Base-by-base conservation (phyloP, 2,797 vertebrate species). In the Rhabdomys pumilio region DNA sequence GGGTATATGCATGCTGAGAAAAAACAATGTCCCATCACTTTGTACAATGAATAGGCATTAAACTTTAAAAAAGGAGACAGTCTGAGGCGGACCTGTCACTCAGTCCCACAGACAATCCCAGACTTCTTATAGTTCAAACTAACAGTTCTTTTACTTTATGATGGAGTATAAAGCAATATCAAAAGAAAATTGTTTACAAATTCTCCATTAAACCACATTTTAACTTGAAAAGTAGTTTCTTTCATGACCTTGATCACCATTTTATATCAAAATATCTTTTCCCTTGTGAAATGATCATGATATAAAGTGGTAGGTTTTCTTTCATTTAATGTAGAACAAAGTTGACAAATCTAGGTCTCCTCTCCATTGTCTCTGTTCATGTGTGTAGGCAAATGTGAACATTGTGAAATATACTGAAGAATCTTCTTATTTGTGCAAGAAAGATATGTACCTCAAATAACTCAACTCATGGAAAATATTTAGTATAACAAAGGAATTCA, bases 231-330 rank as follows among this genome's bases (percentile, higher is more conserved):
- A 47, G 76, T n/a, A 50, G 20, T 72, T 93, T 93, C 31, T 22
- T 34, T 72, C 53, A 89, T 76, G 20, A 76, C 17, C 55, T 72
- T 89, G 17, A 57, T 96, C 72, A 24, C 15, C 29, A 65, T 94
- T 80, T 91, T 84, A 31, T 76, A 72, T 93, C 63, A 80, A 95
- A 87, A 87, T 93, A 34, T 80, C 6, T 85, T 63, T 96, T 92
- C 10, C 5, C 61, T 88, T 93, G 55, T 88, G 63, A 92, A 93
- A 94, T 93, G 89, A 89, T 94, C 29, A 59, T 72, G 26, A 22
- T 63, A 80, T 19, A 26, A 81, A 94, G 67, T 90, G 41, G 61
- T 38, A 93, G 12, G 0, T 19, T 95, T 95, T 81, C 79, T 77
- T 84, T 80, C 13, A 55, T 92, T 83, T 79, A 81, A 69, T 65